Base-by-base conservation (phyloP, 2,113 vertebrate species). In the Erythrolamprus reginae region DNA sequence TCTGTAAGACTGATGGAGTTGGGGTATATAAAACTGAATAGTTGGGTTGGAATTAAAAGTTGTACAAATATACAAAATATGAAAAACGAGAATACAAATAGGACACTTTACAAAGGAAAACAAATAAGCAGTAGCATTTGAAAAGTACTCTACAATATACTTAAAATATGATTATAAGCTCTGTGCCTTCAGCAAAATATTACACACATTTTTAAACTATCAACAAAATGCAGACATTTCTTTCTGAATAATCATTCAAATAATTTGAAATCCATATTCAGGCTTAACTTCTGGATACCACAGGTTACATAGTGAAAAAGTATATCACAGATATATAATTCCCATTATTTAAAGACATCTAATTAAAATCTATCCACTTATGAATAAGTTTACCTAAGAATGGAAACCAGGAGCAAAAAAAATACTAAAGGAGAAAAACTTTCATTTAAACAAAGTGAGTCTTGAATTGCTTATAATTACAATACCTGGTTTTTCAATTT, bases 401-500 rank as follows among this genome's bases (percentile, higher is more conserved):
- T 70, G 5, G 5, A 38, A 70, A 70, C n/a, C 38, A 33, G 17
- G n/a, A 6, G 15, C 5, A 47, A 52, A 84, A 84, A 93, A 92
- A 52, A 1, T 19, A 33, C n/a, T 3, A 70, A n/a, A 70, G 5
- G 28, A 10, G 33, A 70, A 61, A 28, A 70, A 65, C 26, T 48
- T 91, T 23, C 24, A 56, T 8, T 90, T 13, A 92, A 50, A 85
- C 93, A 17, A 28, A 91, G 8, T 38, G 19, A 94, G 6, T 61
- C 91, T 90, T 93, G 89, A 88, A 91, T 92, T 90, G 90, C 93
- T 93, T 87, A 82, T 24, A 93, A 50, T 48, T 70, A 38, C n/a
- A 91, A 0, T 61, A 19, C n/a, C n/a, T 70, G 65, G n/a, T 17
- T 33, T 70, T 70, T 70, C 65, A 70, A n/a, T 70, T 70, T 70